These are phyloP conservation scores for Lacanobia wlatinum DNA, from an alignment of 2,888 invertebrate species.

Conservation along the genomic window DNA sequence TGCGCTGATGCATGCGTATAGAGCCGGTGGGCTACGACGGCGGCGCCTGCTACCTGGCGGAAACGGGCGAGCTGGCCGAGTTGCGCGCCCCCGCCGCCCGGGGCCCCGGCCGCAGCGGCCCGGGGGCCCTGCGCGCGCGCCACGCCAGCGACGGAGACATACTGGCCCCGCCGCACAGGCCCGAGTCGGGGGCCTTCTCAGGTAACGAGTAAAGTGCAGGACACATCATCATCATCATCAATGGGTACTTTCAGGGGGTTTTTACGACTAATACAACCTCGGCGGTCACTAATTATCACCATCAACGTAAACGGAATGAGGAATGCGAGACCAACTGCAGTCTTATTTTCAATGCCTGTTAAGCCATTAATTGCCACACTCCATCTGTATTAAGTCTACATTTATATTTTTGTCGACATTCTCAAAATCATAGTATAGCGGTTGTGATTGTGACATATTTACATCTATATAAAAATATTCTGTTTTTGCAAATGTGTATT, in stretches of 20 bases:
- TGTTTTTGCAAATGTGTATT: neutral
- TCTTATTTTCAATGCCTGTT: neutral
- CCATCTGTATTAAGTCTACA: neutral
- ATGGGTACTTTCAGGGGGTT: neutral
- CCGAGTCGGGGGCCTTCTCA: slow-evolving; percentile 86
- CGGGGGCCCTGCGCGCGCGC: slow-evolving; percentile 70
- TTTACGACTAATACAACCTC: neutral
- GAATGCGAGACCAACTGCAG: neutral
- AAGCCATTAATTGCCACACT: neutral
- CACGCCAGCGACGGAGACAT: slow-evolving; percentile 87
- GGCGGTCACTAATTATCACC: too few species aligned
- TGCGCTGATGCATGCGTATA: slow-evolving; percentile 64
- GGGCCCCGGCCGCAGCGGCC: slow-evolving; percentile 27
- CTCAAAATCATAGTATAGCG: neutral
- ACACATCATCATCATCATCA: neutral
- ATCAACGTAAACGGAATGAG: neutral
- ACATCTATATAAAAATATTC: too few species aligned
- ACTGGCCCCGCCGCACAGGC: slow-evolving; percentile 81
- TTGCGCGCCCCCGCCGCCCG: slow-evolving; percentile 46
- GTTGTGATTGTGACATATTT: neutral
- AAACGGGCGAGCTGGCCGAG: slow-evolving; percentile 60
- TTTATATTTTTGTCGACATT: neutral
- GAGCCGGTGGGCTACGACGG: slow-evolving; percentile 83
- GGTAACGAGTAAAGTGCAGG: slow-evolving; percentile 70
- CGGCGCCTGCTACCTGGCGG: slow-evolving; percentile 79